Evolutionary conservation across 2,797 vertebrate species (phyloP).

Genomic region (Mastacembelus armatus): DNA sequence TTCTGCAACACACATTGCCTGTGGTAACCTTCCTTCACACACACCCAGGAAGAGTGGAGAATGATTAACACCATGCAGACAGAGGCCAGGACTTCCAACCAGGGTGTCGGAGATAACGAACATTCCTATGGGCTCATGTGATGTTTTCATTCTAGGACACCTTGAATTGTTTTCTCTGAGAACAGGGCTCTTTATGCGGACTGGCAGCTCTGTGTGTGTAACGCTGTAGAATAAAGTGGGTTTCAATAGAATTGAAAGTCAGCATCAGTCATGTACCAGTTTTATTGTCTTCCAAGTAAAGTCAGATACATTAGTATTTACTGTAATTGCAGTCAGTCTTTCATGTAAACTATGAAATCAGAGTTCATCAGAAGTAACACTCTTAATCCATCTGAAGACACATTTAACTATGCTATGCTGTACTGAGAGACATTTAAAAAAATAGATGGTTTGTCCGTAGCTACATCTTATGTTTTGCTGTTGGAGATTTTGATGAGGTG

Average conservation of each 20-base stretch:
- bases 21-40: constrained; percentile 16
- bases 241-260: neutral
- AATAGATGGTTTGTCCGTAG: neutral
- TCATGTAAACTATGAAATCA: neutral
- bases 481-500: constrained; percentile 6
- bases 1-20: constrained; percentile 7
- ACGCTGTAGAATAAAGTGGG: neutral
- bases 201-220: constrained; percentile 10
- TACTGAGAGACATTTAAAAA: constrained; percentile 13
- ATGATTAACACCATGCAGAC: constrained; percentile 74
- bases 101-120: constrained; percentile 64
- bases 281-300: neutral
- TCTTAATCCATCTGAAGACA: neutral
- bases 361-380: neutral
- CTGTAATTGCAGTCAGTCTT: neutral
- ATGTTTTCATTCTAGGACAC: constrained; percentile 50
- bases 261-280: neutral
- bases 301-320: neutral
- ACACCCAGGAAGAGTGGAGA: constrained; percentile 49
- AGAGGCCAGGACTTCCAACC: constrained; percentile 60
- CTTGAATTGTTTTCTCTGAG: constrained; percentile 45
- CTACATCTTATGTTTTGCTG: constrained; percentile 7
- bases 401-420: constrained; percentile 1
- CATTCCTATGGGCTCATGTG: constrained; percentile 71
- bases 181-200: constrained; percentile 18